A percentile compares a stretch with the other conserved stretches of the same genome.
Evolutionary conservation across 2,888 invertebrate species (phyloP).

Genomic region (Willowsia nigromaculata): DNA sequence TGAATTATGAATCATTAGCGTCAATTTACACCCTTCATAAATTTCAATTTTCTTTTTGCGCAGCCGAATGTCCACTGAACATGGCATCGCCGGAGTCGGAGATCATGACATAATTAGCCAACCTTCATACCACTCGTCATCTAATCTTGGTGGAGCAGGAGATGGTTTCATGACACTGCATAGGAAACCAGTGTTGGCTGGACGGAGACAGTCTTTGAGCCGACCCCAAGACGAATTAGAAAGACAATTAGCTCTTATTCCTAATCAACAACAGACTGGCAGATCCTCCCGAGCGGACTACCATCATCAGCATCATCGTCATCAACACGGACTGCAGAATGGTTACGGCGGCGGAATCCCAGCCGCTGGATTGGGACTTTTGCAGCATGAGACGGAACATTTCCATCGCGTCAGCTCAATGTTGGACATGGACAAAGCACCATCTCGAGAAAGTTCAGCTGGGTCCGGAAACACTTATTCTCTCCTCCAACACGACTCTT

Average conservation of each 20-base stretch:
- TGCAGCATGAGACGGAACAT: conserved; percentile 48
- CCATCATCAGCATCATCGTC: conserved; percentile 35
- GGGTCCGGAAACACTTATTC: conserved; percentile 68
- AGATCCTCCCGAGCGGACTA: conserved; percentile 63
- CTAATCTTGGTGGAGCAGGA: conserved; percentile 41
- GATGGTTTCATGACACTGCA: conserved; percentile 66
- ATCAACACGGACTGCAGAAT: conserved; percentile 41
- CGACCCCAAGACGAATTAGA: conserved; percentile 51
- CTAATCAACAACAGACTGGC: conserved; percentile 40
- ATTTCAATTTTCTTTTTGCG: neutral
- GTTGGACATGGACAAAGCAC: conserved; percentile 65
- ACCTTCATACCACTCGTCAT: conserved; percentile 43
- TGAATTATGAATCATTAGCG: no score
- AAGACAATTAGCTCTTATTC: conserved; percentile 52
- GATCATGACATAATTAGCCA: conserved; percentile 52
- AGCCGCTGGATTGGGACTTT: neutral
- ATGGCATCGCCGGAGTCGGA: neutral
- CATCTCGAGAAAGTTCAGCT: conserved; percentile 65
- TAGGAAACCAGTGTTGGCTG: conserved; percentile 71
- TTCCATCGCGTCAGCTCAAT: conserved; percentile 65
- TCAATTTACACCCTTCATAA: neutral
- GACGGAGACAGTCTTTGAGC: conserved; percentile 59
- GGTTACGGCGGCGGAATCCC: conserved; percentile 55
- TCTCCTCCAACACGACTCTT: conserved; percentile 52
- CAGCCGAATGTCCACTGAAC: conserved; percentile 61